Base-by-base conservation (phyloP, 2,797 vertebrate genomes). In the Rhadinocentrus ornatus region DNA sequence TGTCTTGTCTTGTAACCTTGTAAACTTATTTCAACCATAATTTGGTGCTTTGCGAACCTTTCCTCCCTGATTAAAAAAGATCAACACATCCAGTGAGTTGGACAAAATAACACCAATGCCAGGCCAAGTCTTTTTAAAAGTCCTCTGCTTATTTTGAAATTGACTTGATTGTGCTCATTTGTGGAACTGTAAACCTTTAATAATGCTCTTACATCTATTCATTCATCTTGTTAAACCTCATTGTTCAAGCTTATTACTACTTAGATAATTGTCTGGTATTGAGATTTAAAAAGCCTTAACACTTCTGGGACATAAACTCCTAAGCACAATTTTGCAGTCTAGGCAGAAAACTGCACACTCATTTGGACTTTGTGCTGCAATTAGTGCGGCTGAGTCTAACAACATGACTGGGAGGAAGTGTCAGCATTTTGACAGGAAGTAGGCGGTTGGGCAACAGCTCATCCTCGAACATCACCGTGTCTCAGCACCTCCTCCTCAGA, bases 261-360 rank as follows among this genome's bases (percentile, higher is more conserved):
- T 76, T 85, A 85, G 69, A 86, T 53, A 80, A 85, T 81, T 71
- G 86, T 89, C 84, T 93, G 91, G 91, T 91, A 92, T 90, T 91
- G 88, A 91, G 78, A 89, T 91, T 90, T 85, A 61, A 89, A 92
- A 94, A 93, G 92, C 93, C 94, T 95, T 94, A 95, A 93, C 84
- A 92, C 88, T 86, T 88, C 88, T 89, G 90, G 88, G 86, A 91
- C 88, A 89, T 88, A 68, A 88, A 91, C 88, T 92, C 90, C 91
- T 90, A 94, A 95, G 93, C 94, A 95, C 94, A 95, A 95, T 89
- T 86, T 91, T 89, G 87, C 88, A 91, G 89, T 86, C 39, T 75
- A 87, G 88, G 86, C 86, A 90, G 84, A 91, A 89, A 56, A 65
- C 83, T 88, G 86, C 86, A 80, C 82, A 86, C 85, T 84, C 64